These are phyloP conservation scores for Riptortus pedestris DNA, from an alignment of 1,140 invertebrate genomes.

Conservation along the genomic window DNA sequence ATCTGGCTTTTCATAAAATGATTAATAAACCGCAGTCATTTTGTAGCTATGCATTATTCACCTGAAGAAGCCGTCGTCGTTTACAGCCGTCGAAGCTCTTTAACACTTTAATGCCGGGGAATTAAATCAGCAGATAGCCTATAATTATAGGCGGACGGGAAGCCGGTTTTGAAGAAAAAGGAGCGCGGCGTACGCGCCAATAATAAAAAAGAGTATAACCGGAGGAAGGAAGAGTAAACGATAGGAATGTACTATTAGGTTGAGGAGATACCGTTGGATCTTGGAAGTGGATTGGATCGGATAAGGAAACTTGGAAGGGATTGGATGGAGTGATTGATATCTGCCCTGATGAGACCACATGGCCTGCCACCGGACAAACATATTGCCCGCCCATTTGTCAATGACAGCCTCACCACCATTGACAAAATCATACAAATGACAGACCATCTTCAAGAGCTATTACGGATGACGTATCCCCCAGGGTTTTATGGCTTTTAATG, in stretches of 20 bases:
- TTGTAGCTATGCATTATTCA: too few species aligned
- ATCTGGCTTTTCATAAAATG: too few species aligned
- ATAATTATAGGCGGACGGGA: too few species aligned
- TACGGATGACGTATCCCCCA: neutral
- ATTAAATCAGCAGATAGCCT: too few species aligned
- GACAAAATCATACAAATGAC: slow-evolving; percentile 10
- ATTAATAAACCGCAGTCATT: too few species aligned
- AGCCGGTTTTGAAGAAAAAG: too few species aligned
- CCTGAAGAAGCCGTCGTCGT: too few species aligned
- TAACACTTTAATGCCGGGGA: too few species aligned
- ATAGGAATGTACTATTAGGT: neutral
- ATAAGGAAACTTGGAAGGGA: slow-evolving; percentile 6
- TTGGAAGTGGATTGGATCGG: neutral
- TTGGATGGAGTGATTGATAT: neutral
- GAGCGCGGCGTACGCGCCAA: too few species aligned
- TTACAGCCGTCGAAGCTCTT: too few species aligned
- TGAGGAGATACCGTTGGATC: slow-evolving; percentile 3
- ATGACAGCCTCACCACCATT: neutral
- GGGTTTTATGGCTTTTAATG: slow-evolving; percentile 6
- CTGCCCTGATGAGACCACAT: neutral
- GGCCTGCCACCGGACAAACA: slow-evolving; percentile 4
- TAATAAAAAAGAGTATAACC: too few species aligned
- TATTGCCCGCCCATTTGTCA: neutral
- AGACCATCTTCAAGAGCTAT: too few species aligned
- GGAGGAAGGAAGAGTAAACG: slow-evolving; percentile 2